Percentiles rank a stretch among this genome's conserved stretches.
phyloP scores from a whole-genome alignment of 2,888 invertebrate species.

The Cataglyphis albicans region DNA sequence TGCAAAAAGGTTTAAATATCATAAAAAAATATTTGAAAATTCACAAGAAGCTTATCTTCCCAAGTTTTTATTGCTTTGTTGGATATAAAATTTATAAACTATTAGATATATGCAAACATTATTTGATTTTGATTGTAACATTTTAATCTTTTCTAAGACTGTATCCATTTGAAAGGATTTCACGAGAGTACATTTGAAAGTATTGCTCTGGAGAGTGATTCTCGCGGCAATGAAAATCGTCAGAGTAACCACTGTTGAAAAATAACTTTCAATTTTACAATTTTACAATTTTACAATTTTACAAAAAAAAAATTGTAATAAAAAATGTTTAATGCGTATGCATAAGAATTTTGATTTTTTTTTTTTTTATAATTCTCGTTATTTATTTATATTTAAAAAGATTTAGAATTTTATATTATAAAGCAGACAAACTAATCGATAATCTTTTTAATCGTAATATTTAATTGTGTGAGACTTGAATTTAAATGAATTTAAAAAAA shows the following conservation, averaged over 20 bases:
- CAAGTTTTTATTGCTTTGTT: background rate
- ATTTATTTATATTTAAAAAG: background rate
- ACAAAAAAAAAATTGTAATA: background rate
- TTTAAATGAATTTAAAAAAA: background rate
- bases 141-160: background rate
- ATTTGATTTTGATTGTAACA: background rate
- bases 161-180: background rate
- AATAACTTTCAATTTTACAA: background rate
- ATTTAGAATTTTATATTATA: background rate
- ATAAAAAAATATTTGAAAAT: background rate
- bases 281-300: background rate
- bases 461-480: background rate
- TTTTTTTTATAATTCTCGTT: background rate
- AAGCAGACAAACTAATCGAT: background rate
- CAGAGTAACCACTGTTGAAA: background rate
- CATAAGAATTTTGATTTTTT: background rate
- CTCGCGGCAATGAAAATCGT: constrained; percentile 3
- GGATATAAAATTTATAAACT: background rate
- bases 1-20: background rate
- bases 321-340: background rate
- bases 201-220: background rate
- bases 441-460: constrained; percentile 4
- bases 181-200: background rate
- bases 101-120: background rate
- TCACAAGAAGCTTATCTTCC: background rate